phyloP scores from a whole-genome alignment of 2,113 vertebrate species.

The Cyanoliseus patagonus region DNA sequence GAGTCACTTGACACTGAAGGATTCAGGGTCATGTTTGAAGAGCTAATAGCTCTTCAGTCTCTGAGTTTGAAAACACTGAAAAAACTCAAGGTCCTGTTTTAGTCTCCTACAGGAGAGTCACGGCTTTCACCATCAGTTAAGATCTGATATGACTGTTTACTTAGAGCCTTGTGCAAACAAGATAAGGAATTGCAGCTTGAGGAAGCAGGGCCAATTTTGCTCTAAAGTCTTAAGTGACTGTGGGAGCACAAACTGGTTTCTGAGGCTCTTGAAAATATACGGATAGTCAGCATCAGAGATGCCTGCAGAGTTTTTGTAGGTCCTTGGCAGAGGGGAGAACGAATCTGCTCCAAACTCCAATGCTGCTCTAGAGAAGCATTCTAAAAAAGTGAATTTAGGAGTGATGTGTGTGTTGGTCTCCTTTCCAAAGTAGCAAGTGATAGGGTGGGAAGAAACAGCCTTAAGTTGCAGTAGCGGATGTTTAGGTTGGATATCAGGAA shows the following conservation, averaged over 20 bases:
- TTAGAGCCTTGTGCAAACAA: neutral
- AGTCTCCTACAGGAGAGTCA: neutral
- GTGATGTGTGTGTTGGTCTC: neutral
- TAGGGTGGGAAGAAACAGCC: neutral
- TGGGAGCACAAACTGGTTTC: neutral
- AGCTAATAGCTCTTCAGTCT: neutral
- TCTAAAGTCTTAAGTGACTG: neutral
- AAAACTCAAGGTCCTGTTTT: neutral
- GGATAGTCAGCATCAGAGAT: neutral
- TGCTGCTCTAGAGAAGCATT: neutral
- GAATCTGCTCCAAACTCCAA: neutral
- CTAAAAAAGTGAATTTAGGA: neutral
- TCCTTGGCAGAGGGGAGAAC: neutral
- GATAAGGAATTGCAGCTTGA: neutral
- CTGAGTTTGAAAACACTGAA: neutral
- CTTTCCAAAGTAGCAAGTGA: neutral
- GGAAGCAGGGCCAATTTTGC: neutral
- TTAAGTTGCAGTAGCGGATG: neutral
- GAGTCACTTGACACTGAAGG: neutral
- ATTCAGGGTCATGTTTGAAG: neutral
- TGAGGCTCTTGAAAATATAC: neutral
- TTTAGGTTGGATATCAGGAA: neutral
- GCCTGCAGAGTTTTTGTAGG: neutral
- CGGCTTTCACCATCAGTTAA: neutral
- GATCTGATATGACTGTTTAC: neutral